Evolutionary conservation across 2,797 vertebrate species (phyloP).

Genomic region (Siniperca scherzeri): DNA sequence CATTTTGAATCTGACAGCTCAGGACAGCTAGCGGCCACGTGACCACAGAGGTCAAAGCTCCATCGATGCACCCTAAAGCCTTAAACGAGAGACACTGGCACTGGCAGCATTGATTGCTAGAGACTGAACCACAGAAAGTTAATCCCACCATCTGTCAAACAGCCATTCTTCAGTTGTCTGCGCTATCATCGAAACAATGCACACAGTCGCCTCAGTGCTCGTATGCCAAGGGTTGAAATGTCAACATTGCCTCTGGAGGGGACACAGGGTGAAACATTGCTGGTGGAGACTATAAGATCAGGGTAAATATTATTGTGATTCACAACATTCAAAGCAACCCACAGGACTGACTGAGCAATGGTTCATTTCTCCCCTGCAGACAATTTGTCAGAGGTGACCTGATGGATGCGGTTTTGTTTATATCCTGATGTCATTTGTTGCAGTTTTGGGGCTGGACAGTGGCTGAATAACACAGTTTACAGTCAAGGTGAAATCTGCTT

Average conservation of each 20-base stretch:
- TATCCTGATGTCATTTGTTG: constrained; percentile 26
- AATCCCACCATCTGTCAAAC: constrained; percentile 30
- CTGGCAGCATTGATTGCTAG: not conserved
- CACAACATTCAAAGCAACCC: constrained; percentile 42
- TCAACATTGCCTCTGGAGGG: constrained; percentile 66
- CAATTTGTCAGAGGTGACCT: constrained; percentile 55
- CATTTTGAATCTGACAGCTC: constrained; percentile 39
- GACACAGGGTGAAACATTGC: constrained; percentile 47
- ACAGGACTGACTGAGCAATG: constrained; percentile 27
- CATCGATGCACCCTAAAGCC: constrained; percentile 22
- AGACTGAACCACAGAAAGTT: constrained; percentile 13
- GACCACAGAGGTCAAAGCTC: constrained; percentile 41
- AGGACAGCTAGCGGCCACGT: constrained; percentile 24
- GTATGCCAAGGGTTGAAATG: constrained; percentile 53
- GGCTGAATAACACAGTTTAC: constrained; percentile 9
- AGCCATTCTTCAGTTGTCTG: constrained; percentile 26
- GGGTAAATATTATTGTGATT: constrained; percentile 61
- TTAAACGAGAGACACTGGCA: constrained; percentile 14
- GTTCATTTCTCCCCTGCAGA: constrained; percentile 43
- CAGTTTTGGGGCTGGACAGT: constrained; percentile 8
- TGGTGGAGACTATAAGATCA: constrained; percentile 39
- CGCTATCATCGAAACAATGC: constrained; percentile 61
- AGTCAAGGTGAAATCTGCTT: constrained; percentile 44
- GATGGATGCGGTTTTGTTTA: constrained; percentile 30
- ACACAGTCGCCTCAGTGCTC: constrained; percentile 52